Base-by-base conservation (phyloP, 2,113 vertebrate genomes). In the Phaethornis superciliosus region DNA sequence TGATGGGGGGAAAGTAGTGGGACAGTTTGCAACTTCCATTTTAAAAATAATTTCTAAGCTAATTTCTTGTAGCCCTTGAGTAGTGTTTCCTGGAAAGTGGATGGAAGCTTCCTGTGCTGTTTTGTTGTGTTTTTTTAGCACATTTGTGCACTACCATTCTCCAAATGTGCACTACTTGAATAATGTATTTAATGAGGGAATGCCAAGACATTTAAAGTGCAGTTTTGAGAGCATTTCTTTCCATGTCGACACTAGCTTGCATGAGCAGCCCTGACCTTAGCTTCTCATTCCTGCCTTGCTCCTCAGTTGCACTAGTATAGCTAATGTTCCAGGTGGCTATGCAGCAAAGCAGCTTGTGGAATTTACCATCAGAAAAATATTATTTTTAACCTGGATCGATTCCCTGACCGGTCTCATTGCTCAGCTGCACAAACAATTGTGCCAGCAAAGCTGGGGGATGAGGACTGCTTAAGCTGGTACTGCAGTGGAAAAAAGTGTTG, bases 291-390 rank as follows among this genome's bases (percentile, higher is more conserved):
- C 35, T 93, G 81, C 49, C 33, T 85, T 95, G 78, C 70, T 70
- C 55, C 63, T 89, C 30, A 42, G n/a, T 91, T 95, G 81, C 67
- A 58, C 70, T 89, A 28, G 67, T 79, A 6, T 95, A 76, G 71
- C 84, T 79, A 91, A 72, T 68, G 79, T 89, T 94, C 88, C 96
- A 96, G 95, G 95, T 96, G 96, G 89, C 90, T 80, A 27, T 85
- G 71, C 85, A 88, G 92, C 81, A 93, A 69, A 88, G 89, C 78
- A 85, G 85, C 68, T 85, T 96, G 95, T 88, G 67, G 93, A 94
- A 96, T 96, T 96, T 95, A 89, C 90, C 85, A 94, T 96, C 90
- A 96, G 92, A 96, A 96, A 95, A 96, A 95, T 96, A 96, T 96
- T 96, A 94, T 96, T 96, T 96, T 95, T 96, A 96, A 95, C 90